Evolutionary conservation across 2,888 invertebrate species (phyloP), one percentile per base, ranked within the genome.

Genomic region (Sesamia inferens): DNA sequence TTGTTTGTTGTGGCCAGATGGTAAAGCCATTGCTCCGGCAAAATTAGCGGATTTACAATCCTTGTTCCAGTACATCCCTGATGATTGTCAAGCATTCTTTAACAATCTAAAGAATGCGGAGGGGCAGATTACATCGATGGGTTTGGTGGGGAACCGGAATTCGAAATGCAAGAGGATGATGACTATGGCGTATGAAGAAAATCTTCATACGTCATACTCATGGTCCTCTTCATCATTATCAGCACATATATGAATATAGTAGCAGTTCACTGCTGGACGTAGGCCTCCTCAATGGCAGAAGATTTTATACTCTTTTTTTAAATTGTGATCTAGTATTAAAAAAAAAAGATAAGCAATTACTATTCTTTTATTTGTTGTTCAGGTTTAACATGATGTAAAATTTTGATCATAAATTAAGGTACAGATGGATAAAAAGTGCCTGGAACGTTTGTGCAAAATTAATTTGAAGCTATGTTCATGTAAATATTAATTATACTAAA

Each of bases 1-100:
- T n/a, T n/a, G 65, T 69, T 24, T 74, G 64, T 69, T 74, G 44
- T 74, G 69, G 74, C 74, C 74, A 47, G 24, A 74, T 51, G 69
- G 69, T 44, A 74, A 74, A 66, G 47, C 65, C 19, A 74, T 68
- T 68, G 68, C 68, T 48, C 64, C 74, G 65, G 42, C 69, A n/a
- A n/a, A n/a, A n/a, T n/a, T n/a, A n/a, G n/a, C n/a, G n/a, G n/a
- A n/a, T n/a, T n/a, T n/a, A n/a, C 24, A 74, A 63, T 74, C 74
- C 14, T 59, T 69, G 64, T 69, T n/a, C 42, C 61, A 61, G 42
- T 61, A 61, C 61, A 61, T 42, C 61, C 62, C 62, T 44, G 62
- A 62, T 42, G 62, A 44, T 24, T 58, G 58, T 58, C 58, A 58
- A 31, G 13, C 22, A 62, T 62, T 62, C n/a, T n/a, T n/a, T n/a